Base-by-base conservation (phyloP, 2,888 invertebrate genomes). In the Drosophila melanosoma region DNA sequence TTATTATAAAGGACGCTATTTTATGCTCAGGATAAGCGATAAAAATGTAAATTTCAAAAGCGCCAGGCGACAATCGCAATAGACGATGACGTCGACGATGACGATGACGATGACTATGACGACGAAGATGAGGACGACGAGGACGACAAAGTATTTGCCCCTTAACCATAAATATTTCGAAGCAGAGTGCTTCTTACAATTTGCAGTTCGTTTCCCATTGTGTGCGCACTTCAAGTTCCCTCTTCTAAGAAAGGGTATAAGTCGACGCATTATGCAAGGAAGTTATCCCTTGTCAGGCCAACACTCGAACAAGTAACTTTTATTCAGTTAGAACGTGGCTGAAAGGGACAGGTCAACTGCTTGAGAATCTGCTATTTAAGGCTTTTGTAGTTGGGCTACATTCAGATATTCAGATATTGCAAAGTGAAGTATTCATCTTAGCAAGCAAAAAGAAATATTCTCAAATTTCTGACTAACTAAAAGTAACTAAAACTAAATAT, bases 1-100 rank as follows among this genome's bases (percentile, higher is more conserved):
- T 91, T 98, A 98, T 94, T 98, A 97, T 94, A 98, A 98, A 94
- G 98, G 98, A 90, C 96, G 98, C 92, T 98, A 98, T 94, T 99
- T 99, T 94, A 98, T 99, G 97, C 95, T 99, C 69, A 95, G 97
- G 91, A 98, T 99, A 83, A 97, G 97, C 90, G 99, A 99, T 94
- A 99, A 98, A 95, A 98, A 98, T 94, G 98, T 98, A 95, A 96
- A 96, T 91, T 89, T 73, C 68, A 70, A 59, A 59, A 76, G 48
- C 74, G 63, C 69, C 77, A 67, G 58, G 67, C 82, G 73, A 81
- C 85, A 74, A 84, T 68, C 69, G 45, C 62, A 42, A 74, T 60
- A 68, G 33, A 59, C 67, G 70, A 79, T 57, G 58, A 64, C 49
- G 69, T 68, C 38, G 58, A 73, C 32, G 69, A 42, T 26, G 69